Conservation (phyloP, 2,888 invertebrate genomes). For the Acleris laterana region DNA sequence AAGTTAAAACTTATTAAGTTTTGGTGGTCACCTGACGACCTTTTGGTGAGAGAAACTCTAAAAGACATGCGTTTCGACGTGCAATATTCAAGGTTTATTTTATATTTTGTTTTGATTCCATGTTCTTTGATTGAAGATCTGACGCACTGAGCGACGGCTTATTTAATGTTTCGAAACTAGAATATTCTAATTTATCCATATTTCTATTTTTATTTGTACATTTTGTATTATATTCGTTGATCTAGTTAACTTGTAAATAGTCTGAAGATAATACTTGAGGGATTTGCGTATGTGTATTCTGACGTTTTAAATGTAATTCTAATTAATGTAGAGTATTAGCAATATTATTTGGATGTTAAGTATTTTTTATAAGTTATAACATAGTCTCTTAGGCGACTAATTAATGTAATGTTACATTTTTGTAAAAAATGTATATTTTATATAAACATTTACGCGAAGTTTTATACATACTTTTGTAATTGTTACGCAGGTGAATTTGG, state of each 20-base stretch:
- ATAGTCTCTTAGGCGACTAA: slow-evolving; percentile 63
- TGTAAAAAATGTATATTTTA: slow-evolving; percentile 83
- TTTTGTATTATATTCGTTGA: slow-evolving; percentile 71
- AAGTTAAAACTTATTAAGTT: too few relatives aligned
- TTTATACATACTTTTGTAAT: slow-evolving; percentile 68
- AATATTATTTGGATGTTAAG: slow-evolving; percentile 68
- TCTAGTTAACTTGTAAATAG: slow-evolving; percentile 68
- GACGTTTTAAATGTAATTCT: slow-evolving; percentile 60
- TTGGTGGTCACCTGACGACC: too few relatives aligned
- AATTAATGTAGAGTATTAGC: slow-evolving; percentile 62
- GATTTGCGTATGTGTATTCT: slow-evolving; percentile 73
- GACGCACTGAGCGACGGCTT: slow-evolving; percentile 51
- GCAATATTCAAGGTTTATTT: slow-evolving; percentile 56
- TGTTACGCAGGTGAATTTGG: slow-evolving; percentile 76
- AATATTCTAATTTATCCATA: slow-evolving; percentile 36
- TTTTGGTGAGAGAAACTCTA: slow-evolving; percentile 9
- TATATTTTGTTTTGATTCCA: slow-evolving; percentile 29
- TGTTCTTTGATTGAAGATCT: slow-evolving; percentile 50
- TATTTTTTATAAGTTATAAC: slow-evolving; percentile 73
- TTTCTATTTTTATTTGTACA: slow-evolving; percentile 63
- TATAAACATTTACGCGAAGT: slow-evolving; percentile 75
- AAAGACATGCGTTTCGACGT: slow-evolving; percentile 48
- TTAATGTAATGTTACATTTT: slow-evolving; percentile 70
- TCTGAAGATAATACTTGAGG: slow-evolving; percentile 65
- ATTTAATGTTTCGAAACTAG: slow-evolving; percentile 42